Evolutionary conservation across 2,888 invertebrate genomes (phyloP), one percentile per base, ranked within the genome.

Genomic region (Pecten maximus): DNA sequence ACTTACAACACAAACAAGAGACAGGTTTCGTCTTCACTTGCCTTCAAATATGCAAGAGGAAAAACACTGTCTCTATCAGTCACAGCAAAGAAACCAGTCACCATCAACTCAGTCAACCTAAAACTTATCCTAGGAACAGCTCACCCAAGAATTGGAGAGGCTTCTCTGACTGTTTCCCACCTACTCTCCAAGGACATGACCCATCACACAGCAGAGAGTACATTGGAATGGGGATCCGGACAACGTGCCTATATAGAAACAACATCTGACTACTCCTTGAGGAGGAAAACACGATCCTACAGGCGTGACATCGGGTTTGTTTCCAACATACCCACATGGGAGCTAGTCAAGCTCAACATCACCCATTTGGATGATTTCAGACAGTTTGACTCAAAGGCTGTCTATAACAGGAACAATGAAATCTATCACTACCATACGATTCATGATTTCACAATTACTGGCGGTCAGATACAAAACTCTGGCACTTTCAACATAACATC

Each of bases 91-190:
- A 91, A 91, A 35, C 94, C 94, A 28, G n/a, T 93, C 23, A 91
- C 90, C 39, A 40, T 90, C 2, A 89, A 91, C 39, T 92, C 91
- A 60, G 50, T 93, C 0, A 92, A 93, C 50, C 88, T 94, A n/a
- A 91, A 89, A 44, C 90, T 93, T 16, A 90, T 90, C 0, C 89
- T 94, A 39, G 90, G 39, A 87, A 94, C 94, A n/a, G 94, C 94
- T 87, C 92, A 44, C 16, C 39, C 48, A 40, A 28, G 15, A 19
- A 10, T 91, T 23, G 89, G 91, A 48, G 91, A 91, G 40, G 90
- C 91, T 54, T 54, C 86, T 44, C 23, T 91, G 4, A 89, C 48
- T 23, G 12, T 92, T 16, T 39, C 40, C 23, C 90, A 90, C 40
- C 50, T 40, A 86, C 28, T 92, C 10, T 39, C 88, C 12, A 40